Evolutionary conservation across 2,113 vertebrate species (phyloP).

Genomic region (Nothobranchius kuhntae): DNA sequence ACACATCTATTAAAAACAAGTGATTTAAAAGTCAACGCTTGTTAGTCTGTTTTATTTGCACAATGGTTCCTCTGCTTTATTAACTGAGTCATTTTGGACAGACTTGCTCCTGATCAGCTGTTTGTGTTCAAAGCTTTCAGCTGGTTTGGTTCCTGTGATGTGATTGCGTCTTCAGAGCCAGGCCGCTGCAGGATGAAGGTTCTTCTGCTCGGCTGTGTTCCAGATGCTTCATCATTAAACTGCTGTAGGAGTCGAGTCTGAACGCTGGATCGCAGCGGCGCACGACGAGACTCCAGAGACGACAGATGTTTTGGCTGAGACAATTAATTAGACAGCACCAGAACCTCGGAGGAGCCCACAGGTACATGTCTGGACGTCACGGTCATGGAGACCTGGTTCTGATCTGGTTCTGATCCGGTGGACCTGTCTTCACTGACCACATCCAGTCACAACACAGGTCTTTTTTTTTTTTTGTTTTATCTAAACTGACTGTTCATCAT

Average conservation of each 20-base stretch:
- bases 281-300: conserved; percentile 48
- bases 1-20: no score
- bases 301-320: conserved; percentile 62
- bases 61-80: no score
- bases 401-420: conserved; percentile 49
- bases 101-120: neutral
- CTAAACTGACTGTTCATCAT: no score
- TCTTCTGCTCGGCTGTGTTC: conserved; percentile 29
- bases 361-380: conserved; percentile 38
- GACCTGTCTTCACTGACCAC: conserved; percentile 18
- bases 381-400: conserved; percentile 33
- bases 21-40: no score
- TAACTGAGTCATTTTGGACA: no score
- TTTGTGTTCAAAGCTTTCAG: neutral
- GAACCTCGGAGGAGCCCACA: conserved; percentile 22
- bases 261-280: conserved; percentile 35
- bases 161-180: conserved; percentile 3
- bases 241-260: conserved; percentile 37
- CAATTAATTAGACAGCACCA: conserved; percentile 54
- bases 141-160: neutral
- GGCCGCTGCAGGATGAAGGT: conserved; percentile 2
- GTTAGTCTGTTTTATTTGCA: no score
- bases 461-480: no score
- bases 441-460: neutral
- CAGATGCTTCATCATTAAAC: conserved; percentile 61